Base-by-base conservation (phyloP, 1,140 invertebrate genomes). In the Ladona fulva region DNA sequence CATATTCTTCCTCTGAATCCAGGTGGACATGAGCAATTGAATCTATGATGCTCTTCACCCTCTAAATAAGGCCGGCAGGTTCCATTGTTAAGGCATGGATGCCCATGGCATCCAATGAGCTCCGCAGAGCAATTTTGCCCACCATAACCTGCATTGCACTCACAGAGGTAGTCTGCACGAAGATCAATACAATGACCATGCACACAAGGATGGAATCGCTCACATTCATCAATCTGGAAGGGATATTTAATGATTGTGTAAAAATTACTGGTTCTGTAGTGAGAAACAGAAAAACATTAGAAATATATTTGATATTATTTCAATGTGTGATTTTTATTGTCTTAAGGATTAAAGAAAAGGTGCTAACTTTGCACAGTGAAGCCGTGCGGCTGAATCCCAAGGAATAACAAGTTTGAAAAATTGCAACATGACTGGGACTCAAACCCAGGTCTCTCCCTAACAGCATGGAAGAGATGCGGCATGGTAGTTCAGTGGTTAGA, bases 61-160 rank as follows among this genome's bases (percentile, higher is more conserved):
- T 90, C 87, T 79, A 97, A 87, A 84, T 92, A 94, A 0, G 95
- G 93, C 81, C 87, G 89, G 84, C 96, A 99, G 7, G 90, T 91
- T 76, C 95, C 96, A 75, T 89, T 88, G 86, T 97, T 95, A 42
- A 90, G 85, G 85, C 97, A 99, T 0, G 89, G 88, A 25, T 75
- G 3, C 10, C 74, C 29, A 19, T 19, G 24, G 84, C 95, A 97
- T 1, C 93, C 95, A 76, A 86, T 88, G 79, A 97, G 86, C 77
- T 88, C 87, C 7, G 96, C 94, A 0, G 93, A 94, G 85, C 97
- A 98, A 85, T 97, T 97, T 84, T 95, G 96, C 0, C 95, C 96
- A 25, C 95, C 96, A 86, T 92, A 97, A 75, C 89, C 91, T 0
- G 87, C 81, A 74, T 90, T 87, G 85, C 96, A 98, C 22, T 89